These are phyloP conservation scores for Glandiceps talaboti DNA, from an alignment of 53 echinoderm and acorn worm genomes.

Conservation along the genomic window DNA sequence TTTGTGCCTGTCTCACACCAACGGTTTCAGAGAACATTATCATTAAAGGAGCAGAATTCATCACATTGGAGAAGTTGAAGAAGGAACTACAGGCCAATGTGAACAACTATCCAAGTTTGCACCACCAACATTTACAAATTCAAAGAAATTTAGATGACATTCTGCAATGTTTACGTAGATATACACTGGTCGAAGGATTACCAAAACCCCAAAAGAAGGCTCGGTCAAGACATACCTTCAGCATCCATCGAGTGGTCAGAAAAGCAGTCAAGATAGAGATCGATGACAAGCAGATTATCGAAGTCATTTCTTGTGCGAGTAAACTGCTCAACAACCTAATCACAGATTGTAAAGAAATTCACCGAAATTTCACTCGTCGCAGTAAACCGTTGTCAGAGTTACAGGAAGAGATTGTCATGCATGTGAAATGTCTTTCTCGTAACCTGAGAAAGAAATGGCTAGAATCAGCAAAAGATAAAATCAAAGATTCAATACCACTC, in stretches of 20 bases:
- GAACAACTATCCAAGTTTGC: too few species aligned
- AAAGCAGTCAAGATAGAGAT: not conserved
- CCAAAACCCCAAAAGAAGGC: not conserved
- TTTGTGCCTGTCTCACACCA: not conserved
- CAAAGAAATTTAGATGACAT: not conserved
- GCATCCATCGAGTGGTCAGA: not conserved
- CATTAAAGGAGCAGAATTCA: not conserved
- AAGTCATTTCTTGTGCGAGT: not conserved
- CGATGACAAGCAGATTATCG: not conserved
- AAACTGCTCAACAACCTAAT: not conserved
- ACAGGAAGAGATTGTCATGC: not conserved
- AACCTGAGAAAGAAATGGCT: not conserved
- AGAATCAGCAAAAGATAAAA: not conserved
- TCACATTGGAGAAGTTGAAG: not conserved
- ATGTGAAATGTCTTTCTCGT: not conserved
- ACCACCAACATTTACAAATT: not conserved
- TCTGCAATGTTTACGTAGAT: not conserved
- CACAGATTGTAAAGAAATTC: not conserved
- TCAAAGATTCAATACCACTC: not conserved
- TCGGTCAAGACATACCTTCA: too few species aligned
- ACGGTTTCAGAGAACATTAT: not conserved
- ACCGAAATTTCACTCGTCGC: not conserved
- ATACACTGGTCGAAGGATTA: not conserved
- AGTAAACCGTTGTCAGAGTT: not conserved
- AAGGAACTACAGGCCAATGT: not conserved